Base-by-base conservation (phyloP, 2,888 invertebrate species). In the Elysia crispata region DNA sequence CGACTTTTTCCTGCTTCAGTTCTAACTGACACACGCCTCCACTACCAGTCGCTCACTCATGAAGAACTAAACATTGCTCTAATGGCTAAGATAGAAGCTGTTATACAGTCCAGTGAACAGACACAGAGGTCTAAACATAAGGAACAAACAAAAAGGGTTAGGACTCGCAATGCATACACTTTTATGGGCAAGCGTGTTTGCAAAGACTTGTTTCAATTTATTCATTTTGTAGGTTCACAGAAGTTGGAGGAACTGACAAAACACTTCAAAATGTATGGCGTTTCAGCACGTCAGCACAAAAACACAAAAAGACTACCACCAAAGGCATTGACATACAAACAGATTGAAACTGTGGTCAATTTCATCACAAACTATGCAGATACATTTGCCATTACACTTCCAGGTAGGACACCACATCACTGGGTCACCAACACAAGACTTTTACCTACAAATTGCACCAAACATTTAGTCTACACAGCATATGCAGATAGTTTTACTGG, bases 291-390 rank as follows among this genome's bases (percentile, higher is more conserved):
- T n/a, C n/a, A n/a, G 1, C 70, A 70, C 20, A 30, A 30, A 20
- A 70, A 31, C 23, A 15, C 70, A 20, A 70, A 70, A 20, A 30
- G 33, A 1, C 66, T 31, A 20, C 70, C 70, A 1, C 11, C 76
- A 49, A 70, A 28, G 23, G 54, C 66, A 20, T 66, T 80, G 18
- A 66, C n/a, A 15, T 62, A 41, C 41, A 64, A 60, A 23, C 81
- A 80, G 62, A 75, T 50, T 64, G 41, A 62, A 1, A 23, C 41
- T 15, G 76, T 77, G 31, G 77, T 81, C 31, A 31, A 31, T 6
- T 85, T 80, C 50, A 76, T 79, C 18, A 33, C 31, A 18, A 66
- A 79, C 18, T 82, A 70, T 80, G 82, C 80, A 15, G 78, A 82
- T 25, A 77, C 62, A 15, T 69, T 80, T 77, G 83, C 76, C n/a